Evolutionary conservation across 2,888 invertebrate genomes (phyloP).

Genomic region (Trachelus iudaicus): DNA sequence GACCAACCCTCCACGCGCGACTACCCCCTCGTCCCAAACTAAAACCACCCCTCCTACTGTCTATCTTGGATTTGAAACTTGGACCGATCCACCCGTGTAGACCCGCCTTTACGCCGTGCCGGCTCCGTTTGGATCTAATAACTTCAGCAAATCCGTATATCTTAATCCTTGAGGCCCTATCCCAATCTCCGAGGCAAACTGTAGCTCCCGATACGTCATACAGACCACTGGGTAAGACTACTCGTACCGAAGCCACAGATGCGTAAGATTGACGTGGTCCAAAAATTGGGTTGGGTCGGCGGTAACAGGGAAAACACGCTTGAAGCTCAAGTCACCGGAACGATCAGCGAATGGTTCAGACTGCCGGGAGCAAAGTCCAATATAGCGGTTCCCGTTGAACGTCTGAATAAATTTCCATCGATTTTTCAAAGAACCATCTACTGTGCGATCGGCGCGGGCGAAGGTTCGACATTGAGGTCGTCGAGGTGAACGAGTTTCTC

Average conservation of each 20-base stretch:
- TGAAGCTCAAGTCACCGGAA: background rate
- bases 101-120: background rate
- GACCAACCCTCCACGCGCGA: background rate
- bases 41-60: background rate
- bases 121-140: background rate
- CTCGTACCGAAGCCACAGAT: too few relatives aligned
- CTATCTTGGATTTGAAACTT: background rate
- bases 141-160: background rate
- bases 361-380: background rate
- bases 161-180: background rate
- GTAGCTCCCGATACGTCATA: background rate
- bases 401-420: conserved; percentile 6
- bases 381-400: background rate
- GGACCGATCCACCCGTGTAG: background rate
- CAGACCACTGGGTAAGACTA: background rate
- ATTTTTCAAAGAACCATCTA: background rate
- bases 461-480: background rate
- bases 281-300: too few relatives aligned
- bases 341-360: background rate
- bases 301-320: background rate
- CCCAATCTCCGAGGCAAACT: background rate
- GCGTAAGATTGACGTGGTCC: background rate
- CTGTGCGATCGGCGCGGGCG: background rate
- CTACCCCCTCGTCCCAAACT: background rate
- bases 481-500: background rate